phyloP scores from a whole-genome alignment of 2,888 invertebrate genomes.

The Cerastis leucographa region DNA sequence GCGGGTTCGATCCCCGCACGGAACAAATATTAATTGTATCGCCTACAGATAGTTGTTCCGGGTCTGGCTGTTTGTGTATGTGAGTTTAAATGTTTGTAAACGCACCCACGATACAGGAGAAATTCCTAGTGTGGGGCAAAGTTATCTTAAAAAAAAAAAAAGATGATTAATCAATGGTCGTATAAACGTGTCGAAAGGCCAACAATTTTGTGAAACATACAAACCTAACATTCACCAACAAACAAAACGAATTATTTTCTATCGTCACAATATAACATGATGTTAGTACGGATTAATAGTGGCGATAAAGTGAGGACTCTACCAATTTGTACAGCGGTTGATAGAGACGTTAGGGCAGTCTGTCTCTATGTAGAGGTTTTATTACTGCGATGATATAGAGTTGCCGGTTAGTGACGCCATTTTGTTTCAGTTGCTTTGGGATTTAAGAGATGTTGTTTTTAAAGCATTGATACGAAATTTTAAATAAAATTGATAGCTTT shows the following conservation, averaged over 20 bases:
- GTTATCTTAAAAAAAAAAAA: too few relatives aligned
- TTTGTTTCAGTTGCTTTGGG: conserved; percentile 26
- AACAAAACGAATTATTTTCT: conserved; percentile 11
- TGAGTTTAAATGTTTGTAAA: too few relatives aligned
- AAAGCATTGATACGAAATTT: not conserved
- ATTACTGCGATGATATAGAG: conserved; percentile 28
- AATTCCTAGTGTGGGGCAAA: too few relatives aligned
- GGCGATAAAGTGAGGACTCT: conserved; percentile 38
- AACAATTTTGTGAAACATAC: not conserved
- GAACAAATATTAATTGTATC: too few relatives aligned
- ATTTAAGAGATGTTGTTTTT: not conserved
- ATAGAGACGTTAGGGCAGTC: conserved; percentile 31
- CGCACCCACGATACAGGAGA: too few relatives aligned
- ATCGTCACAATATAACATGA: conserved; percentile 3
- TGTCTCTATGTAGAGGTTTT: conserved; percentile 41
- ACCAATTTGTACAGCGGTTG: conserved; percentile 18
- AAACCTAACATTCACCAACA: not conserved
- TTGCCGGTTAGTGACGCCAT: conserved; percentile 27
- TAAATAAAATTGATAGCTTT: too few relatives aligned
- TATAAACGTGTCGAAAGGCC: not conserved
- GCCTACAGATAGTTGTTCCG: too few relatives aligned
- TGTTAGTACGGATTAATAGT: conserved; percentile 48
- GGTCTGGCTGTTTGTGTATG: too few relatives aligned
- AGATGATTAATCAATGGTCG: not conserved
- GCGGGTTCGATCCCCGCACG: too few relatives aligned